Base-by-base conservation (phyloP, 2,797 vertebrate species). In the Ceyx erithaca region DNA sequence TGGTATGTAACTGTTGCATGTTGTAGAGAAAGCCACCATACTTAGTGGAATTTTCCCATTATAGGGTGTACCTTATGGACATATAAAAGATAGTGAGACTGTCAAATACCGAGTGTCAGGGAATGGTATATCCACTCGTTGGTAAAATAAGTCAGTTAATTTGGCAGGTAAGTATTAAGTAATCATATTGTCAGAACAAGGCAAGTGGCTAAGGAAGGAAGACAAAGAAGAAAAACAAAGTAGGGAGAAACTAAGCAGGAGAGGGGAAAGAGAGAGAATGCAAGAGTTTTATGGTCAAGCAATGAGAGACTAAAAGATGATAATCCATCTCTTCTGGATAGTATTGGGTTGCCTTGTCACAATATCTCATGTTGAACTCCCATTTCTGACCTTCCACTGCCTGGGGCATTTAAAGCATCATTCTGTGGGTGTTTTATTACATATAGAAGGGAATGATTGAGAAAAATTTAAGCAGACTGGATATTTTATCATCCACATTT, bases 71-170 rank as follows among this genome's bases (percentile, higher is more conserved):
- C 80, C 89, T 96, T 85, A 88, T 58, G 96, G 97, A 96, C 95
- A 80, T 63, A 95, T 83, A 95, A 96, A 93, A 97, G 93, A 94
- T 85, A 95, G 76, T 95, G 91, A 77, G 85, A 96, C 78, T 95
- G 89, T 97, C 97, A 97, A 96, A 96, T 94, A 96, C 59, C 0
- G 40, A 96, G 90, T 96, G 97, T 97, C 97, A 96, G 96, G 92
- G 85, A 97, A 97, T 93, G 92, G 76, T 96, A 96, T 96, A 97
- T 96, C 94, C 91, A 94, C 79, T 93, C 92, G 94, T 97, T 98
- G 98, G 97, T 98, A 97, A 98, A 98, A 98, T 98, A 98, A 98
- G 93, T 97, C 98, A 98, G 95, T 97, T 98, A 98, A 98, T 97
- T 97, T 98, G 97, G 96, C 97, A 98, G 97, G 96, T 97, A 90